Base-by-base conservation (phyloP, 2,888 invertebrate species). In the Orchesellides sinensis region DNA sequence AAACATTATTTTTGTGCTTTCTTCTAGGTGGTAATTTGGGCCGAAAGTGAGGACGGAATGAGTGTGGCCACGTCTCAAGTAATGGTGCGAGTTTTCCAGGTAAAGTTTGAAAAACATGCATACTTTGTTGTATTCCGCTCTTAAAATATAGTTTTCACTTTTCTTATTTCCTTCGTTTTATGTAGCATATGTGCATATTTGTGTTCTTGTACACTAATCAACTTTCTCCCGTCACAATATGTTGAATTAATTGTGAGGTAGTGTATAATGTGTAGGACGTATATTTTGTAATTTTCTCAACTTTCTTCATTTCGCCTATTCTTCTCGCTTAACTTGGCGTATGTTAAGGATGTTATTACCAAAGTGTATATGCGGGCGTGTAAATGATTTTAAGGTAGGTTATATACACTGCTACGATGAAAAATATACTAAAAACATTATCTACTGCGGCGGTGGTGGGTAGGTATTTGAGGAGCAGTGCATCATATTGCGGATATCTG, bases 11-110 rank as follows among this genome's bases (percentile, higher is more conserved):
- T 23, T 35, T 45, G 17, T 52, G 52, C 19, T 75, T 45, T 45
- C 47, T 66, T 47, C 4, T 56, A 88, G 88, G 87, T 88, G 73
- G 87, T 88, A 61, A 83, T 88, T 80, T 88, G 88, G 88, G 88
- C 88, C 5, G 87, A 88, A 79, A 85, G 85, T 83, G 85, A 74
- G 23, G 86, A 88, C 72, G 87, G 85, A 32, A 87, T 84, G 84
- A 87, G 86, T 65, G 87, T 88, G 66, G 88, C 87, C 52, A 88
- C 87, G 52, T 87, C 88, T 17, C 87, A 88, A 85, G 88, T 88
- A 54, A 87, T 85, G 61, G 85, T 88, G 59, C 86, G 88, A 10
- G 84, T 87, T 19, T 85, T 85, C 35, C 85, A 85, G 85, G 85
- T 85, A 84, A 69, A n/a, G n/a, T n/a, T n/a, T n/a, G n/a, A n/a